Base-by-base conservation (phyloP, 2,797 vertebrate species). In the Gymnoscopelus microlampas region DNA sequence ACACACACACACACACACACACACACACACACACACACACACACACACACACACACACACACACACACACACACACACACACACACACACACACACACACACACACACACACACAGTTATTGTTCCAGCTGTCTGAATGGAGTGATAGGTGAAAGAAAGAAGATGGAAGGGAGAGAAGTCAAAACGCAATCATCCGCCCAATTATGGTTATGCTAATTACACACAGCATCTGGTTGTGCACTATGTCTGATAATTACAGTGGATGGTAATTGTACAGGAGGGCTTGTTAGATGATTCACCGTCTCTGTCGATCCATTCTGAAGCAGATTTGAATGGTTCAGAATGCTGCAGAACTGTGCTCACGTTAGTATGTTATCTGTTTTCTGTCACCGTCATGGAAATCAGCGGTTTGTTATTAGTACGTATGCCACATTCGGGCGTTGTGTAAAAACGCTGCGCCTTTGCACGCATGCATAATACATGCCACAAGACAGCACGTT, bases 171-270 rank as follows among this genome's bases (percentile, higher is more conserved):
- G 26, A 23, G 2, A 67, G 70, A 83, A 56, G 49, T 87, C 80
- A 85, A 82, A 89, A 82, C 56, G 82, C 73, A 80, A 82, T 87
- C 79, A 85, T 77, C 71, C 60, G 63, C 59, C 70, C 62, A 81
- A 83, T 88, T 83, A 85, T 87, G 77, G 66, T 57, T 76, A 32
- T 3, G 2, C 68, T 86, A 86, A 90, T 88, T 87, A 86, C 77
- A 86, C 77, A 56, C 70, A 69, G 77, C 85, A 84, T 88, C 87
- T 87, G 85, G 66, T 82, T 57, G 58, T 82, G 63, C 63, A 69
- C 70, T 78, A 35, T 55, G 32, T 74, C 60, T 80, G 82, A 74
- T 85, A 81, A 86, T 79, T 80, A 80, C 58, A 70, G 53, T 66
- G 70, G 73, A 62, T 61, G 76, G 65, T 86, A 85, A 89, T 83